Conservation (phyloP, 2,113 vertebrate species). For the Lophura nycthemera region DNA sequence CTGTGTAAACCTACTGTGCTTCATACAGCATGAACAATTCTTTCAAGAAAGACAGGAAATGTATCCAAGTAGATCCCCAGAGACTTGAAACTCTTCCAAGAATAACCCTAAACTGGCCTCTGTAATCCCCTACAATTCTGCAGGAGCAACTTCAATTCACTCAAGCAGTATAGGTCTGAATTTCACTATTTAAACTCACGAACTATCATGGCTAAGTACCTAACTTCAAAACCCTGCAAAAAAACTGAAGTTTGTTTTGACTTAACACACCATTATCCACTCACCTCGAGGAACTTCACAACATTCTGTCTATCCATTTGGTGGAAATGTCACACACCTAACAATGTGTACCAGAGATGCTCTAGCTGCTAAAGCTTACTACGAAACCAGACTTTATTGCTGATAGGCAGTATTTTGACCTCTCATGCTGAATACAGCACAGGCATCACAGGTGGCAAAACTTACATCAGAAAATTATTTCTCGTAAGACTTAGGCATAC, state of each 20-base stretch:
- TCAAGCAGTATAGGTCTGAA: background rate
- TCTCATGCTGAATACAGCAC: background rate
- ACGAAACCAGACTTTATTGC: background rate
- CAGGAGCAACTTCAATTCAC: background rate
- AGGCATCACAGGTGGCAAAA: background rate
- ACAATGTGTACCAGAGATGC: background rate
- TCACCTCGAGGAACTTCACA: background rate
- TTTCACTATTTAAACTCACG: background rate
- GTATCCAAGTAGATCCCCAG: slow-evolving; percentile 40
- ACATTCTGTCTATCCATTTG: background rate
- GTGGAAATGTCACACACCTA: background rate
- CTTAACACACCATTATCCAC: background rate
- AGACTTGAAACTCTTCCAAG: slow-evolving; percentile 71
- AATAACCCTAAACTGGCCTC: slow-evolving; percentile 69
- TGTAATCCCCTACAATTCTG: slow-evolving; percentile 21
- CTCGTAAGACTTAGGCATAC: background rate
- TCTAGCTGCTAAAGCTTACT: background rate
- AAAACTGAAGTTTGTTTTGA: background rate
- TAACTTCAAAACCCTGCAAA: background rate
- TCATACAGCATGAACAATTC: slow-evolving; percentile 41
- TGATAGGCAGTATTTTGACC: accelerated
- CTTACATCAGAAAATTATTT: background rate
- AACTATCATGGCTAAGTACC: background rate
- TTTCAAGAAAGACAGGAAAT: slow-evolving; percentile 45
- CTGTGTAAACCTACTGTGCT: background rate